These are phyloP conservation scores for Laticauda laticaudata DNA, from an alignment of 2,113 vertebrate species.

Conservation along the genomic window DNA sequence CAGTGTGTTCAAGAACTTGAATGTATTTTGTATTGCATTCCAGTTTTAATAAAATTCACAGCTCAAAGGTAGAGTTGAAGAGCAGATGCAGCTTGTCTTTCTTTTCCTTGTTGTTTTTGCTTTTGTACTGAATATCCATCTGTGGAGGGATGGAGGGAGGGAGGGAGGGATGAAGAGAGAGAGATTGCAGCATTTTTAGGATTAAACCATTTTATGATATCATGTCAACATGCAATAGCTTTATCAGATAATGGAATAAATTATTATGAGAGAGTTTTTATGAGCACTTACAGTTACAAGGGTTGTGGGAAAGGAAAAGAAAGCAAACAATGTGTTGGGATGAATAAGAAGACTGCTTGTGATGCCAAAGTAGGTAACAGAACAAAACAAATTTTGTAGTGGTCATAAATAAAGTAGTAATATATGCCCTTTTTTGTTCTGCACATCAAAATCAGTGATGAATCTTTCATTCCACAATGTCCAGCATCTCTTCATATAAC, in stretches of 20 bases:
- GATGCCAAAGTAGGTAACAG: not conserved
- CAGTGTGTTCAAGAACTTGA: conserved; percentile 1
- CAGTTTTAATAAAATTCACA: conserved; percentile 27
- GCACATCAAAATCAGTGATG: not conserved
- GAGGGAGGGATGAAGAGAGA: not conserved
- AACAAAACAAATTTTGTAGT: not conserved
- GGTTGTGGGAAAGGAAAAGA: not conserved
- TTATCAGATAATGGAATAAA: not conserved
- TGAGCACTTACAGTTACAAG: not conserved
- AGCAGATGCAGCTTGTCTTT: conserved; percentile 8
- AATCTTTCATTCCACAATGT: not conserved
- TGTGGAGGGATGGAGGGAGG: not conserved
- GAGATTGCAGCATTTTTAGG: not conserved
- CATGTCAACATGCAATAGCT: not conserved
- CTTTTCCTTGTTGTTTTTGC: conserved; percentile 11
- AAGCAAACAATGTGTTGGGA: not conserved
- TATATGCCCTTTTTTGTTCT: not conserved
- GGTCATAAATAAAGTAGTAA: not conserved
- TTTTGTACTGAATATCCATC: not conserved
- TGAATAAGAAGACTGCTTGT: not conserved
- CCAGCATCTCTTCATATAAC: not conserved
- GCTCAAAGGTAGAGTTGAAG: conserved; percentile 5
- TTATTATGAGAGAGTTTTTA: not conserved
- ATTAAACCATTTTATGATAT: not conserved
- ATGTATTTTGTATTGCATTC: conserved; percentile 25